Conservation (phyloP, 1,140 invertebrate genomes). For the Brachionus paranguensis region DNA sequence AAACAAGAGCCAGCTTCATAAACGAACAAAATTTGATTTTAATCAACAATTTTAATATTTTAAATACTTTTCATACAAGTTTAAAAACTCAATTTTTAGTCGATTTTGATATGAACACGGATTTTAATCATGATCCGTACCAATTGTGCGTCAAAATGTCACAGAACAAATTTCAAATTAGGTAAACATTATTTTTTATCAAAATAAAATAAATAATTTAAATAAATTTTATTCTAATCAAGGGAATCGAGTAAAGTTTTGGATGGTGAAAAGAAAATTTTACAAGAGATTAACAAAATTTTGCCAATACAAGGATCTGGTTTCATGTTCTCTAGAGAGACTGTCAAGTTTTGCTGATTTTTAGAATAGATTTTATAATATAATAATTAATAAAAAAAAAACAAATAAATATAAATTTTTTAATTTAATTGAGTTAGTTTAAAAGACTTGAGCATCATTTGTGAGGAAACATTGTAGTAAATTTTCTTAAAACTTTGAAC, state of each 20-base stretch:
- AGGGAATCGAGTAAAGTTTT: neutral
- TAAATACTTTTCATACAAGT: neutral
- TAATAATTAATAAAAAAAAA: neutral
- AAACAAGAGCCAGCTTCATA: neutral
- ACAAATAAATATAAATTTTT: neutral
- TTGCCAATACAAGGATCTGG: neutral
- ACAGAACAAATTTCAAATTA: slow-evolving; percentile 8
- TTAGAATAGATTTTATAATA: neutral
- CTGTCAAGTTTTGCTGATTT: slow-evolving; percentile 23
- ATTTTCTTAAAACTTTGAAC: slow-evolving; percentile 23
- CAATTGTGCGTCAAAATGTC: neutral
- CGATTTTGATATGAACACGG: neutral
- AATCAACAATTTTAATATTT: neutral
- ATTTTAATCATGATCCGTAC: neutral
- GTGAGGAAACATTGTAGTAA: neutral
- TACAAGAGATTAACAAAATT: neutral
- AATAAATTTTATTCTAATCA: neutral
- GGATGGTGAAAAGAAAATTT: neutral
- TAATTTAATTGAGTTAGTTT: neutral
- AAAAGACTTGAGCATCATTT: neutral
- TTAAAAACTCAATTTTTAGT: slow-evolving; percentile 9
- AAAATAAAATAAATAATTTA: neutral
- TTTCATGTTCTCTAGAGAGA: slow-evolving; percentile 3
- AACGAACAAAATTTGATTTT: slow-evolving; percentile 2
- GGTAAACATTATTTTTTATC: neutral